Conservation (phyloP, 2,888 invertebrate genomes). For the Teinopalpus imperialis region DNA sequence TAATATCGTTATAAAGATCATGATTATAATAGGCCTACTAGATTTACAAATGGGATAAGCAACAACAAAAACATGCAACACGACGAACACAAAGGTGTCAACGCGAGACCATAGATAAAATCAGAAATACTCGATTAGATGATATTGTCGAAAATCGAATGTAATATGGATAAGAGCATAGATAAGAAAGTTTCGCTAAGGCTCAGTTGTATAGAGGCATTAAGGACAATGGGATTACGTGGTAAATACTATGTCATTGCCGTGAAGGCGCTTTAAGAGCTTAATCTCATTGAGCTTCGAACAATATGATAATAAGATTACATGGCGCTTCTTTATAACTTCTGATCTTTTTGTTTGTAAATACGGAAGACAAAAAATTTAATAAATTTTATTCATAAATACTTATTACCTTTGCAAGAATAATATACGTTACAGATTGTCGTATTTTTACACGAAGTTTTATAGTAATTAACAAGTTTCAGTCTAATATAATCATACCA, state of each 20-base stretch:
- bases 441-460: too few relatives aligned
- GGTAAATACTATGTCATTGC: constrained; percentile 54
- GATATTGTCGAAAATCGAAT: constrained; percentile 33
- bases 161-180: constrained; percentile 33
- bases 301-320: constrained; percentile 67
- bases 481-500: too few relatives aligned
- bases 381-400: too few relatives aligned
- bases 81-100: constrained; percentile 20
- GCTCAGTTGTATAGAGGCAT: constrained; percentile 40
- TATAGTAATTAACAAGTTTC: too few relatives aligned
- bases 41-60: constrained; percentile 15
- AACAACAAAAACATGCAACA: constrained; percentile 26
- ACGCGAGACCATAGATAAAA: constrained; percentile 34
- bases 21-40: constrained; percentile 17
- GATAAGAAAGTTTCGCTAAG: constrained; percentile 45
- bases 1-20: constrained; percentile 1
- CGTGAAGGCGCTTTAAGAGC: constrained; percentile 44
- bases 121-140: constrained; percentile 35
- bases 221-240: constrained; percentile 65
- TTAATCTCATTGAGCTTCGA: constrained; percentile 59
- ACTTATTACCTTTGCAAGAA: too few relatives aligned
- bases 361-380: too few relatives aligned
- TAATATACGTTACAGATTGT: too few relatives aligned
- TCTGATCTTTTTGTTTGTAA: constrained; percentile 32
- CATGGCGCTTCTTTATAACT: constrained; percentile 38